Conservation (phyloP, 2,888 invertebrate genomes). For the Vesta saturnalis region DNA sequence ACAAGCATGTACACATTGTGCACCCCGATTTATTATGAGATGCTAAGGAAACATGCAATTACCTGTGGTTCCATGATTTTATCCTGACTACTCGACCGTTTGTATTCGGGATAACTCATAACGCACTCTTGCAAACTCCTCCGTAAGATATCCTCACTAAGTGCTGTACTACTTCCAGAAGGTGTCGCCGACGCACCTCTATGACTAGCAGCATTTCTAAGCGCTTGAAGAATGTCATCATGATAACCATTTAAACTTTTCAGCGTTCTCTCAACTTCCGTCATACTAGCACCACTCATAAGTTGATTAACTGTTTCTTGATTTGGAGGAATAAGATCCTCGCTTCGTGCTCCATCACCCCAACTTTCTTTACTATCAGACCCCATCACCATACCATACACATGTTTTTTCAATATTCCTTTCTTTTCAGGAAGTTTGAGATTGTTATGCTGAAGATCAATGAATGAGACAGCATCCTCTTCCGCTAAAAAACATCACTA, state of each 20-base stretch:
- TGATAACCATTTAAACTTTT: constrained; percentile 92
- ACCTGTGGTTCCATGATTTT: constrained; percentile 78
- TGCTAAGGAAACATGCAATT: too few species aligned
- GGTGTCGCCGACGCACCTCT: constrained; percentile 66
- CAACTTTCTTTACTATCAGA: constrained; percentile 79
- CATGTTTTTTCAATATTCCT: constrained; percentile 89
- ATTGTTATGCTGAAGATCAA: constrained; percentile 81
- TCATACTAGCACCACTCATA: constrained; percentile 68
- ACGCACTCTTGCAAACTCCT: constrained; percentile 74
- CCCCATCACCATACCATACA: constrained; percentile 77
- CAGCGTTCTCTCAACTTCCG: constrained; percentile 86
- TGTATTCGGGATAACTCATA: constrained; percentile 70
- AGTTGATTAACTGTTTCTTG: constrained; percentile 73
- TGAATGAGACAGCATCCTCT: constrained; percentile 83
- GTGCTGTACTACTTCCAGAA: constrained; percentile 71
- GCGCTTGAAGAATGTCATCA: constrained; percentile 90
- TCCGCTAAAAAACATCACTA: constrained; percentile 63
- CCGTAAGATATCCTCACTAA: constrained; percentile 75
- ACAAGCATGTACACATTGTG: background rate
- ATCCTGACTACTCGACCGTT: constrained; percentile 72
- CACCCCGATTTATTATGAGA: too few species aligned
- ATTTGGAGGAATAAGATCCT: constrained; percentile 55
- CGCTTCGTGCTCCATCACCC: constrained; percentile 75
- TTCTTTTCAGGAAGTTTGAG: constrained; percentile 89
- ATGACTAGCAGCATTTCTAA: constrained; percentile 82